A percentile compares a stretch with the other conserved stretches of the same genome.
phyloP scores from a whole-genome alignment of 2,888 invertebrate genomes.

The Amblyteles armatorius region DNA sequence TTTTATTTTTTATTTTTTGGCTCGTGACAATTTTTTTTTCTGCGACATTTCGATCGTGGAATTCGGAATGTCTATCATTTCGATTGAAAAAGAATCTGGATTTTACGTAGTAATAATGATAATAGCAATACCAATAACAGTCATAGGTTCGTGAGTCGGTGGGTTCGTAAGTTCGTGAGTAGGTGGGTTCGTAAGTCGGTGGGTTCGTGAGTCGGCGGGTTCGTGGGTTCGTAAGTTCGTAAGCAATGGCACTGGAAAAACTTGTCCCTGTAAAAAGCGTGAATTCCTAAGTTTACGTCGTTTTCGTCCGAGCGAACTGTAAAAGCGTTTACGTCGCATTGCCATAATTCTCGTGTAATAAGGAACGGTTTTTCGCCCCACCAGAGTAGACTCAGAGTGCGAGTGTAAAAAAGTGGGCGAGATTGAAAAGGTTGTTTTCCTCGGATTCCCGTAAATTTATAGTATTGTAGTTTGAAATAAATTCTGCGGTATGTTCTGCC shows the following conservation, averaged over 20 bases:
- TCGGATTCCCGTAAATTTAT: slow-evolving; percentile 29
- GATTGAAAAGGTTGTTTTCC: slow-evolving; percentile 52
- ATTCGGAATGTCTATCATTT: background rate
- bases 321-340: background rate
- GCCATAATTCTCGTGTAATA: background rate
- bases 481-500: slow-evolving; percentile 35
- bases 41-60: background rate
- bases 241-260: no score
- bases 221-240: no score
- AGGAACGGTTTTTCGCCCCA: background rate
- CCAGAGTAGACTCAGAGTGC: background rate
- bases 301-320: background rate
- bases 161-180: no score
- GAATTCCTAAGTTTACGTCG: background rate
- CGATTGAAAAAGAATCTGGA: background rate
- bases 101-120: no score
- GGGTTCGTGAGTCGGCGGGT: no score
- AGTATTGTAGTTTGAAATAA: slow-evolving; percentile 33
- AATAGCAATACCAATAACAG: no score
- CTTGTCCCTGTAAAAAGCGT: background rate
- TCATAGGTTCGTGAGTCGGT: no score
- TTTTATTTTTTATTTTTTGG: background rate
- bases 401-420: background rate
- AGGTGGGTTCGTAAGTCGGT: no score
- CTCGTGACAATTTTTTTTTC: slow-evolving; percentile 9